phyloP scores from a whole-genome alignment of 1,140 invertebrate species.

The Lutraria rhynchaena region DNA sequence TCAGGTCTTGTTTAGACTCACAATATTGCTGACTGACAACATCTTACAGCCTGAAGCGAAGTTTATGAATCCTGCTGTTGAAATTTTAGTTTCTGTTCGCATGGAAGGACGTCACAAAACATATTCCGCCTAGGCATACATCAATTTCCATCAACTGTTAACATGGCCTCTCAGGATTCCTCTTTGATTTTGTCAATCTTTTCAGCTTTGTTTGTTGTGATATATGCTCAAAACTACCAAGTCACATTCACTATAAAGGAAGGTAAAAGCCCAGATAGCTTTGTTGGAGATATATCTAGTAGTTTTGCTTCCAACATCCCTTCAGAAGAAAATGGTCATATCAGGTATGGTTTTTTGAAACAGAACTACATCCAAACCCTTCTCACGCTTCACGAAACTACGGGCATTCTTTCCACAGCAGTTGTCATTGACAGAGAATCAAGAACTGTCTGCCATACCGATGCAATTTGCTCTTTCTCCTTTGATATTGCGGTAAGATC shows the following conservation, averaged over 20 bases:
- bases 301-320: conserved; percentile 49
- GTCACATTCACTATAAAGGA: conserved; percentile 49
- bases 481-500: conserved; percentile 52
- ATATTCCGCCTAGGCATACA: too few species aligned
- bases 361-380: conserved; percentile 36
- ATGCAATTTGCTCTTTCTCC: conserved; percentile 33
- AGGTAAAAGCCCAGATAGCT: conserved; percentile 34
- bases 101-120: too few species aligned
- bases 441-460: conserved; percentile 47
- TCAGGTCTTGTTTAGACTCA: too few species aligned
- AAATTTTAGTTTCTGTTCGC: too few species aligned
- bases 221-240: conserved; percentile 42
- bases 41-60: too few species aligned
- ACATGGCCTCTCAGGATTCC: too few species aligned
- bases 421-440: conserved; percentile 56
- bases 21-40: too few species aligned
- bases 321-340: conserved; percentile 23
- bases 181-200: background rate
- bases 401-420: conserved; percentile 46
- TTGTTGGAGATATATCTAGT: conserved; percentile 53
- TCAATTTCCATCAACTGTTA: too few species aligned
- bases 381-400: conserved; percentile 27
- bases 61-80: too few species aligned
- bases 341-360: conserved; percentile 44
- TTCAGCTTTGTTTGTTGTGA: background rate